Evolutionary conservation across 2,888 invertebrate genomes (phyloP).

Genomic region (Ornithoptera alexandrae): DNA sequence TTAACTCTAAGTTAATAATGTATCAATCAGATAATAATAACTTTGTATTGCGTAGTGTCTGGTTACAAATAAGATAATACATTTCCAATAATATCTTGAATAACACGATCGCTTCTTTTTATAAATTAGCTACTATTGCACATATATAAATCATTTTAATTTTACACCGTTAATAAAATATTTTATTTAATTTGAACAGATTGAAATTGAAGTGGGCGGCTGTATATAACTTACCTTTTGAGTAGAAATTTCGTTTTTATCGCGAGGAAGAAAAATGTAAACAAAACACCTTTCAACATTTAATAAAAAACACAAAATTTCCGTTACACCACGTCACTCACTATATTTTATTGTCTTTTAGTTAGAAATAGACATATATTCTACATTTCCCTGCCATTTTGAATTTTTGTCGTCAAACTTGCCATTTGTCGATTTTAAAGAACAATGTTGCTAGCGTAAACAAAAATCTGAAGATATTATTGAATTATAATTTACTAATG

Average conservation of each 20-base stretch:
- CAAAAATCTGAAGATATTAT: not conserved
- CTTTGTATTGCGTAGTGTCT: constrained; percentile 68
- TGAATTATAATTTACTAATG: too few relatives aligned
- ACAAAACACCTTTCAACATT: constrained; percentile 20
- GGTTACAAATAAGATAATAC: constrained; percentile 56
- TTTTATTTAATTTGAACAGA: constrained; percentile 62
- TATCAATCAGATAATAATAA: constrained; percentile 63
- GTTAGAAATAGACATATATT: constrained; percentile 57
- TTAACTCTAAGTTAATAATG: constrained; percentile 31
- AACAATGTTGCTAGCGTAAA: constrained; percentile 14
- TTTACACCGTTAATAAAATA: constrained; percentile 37
- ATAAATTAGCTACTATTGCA: not conserved
- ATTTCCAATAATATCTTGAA: constrained; percentile 11
- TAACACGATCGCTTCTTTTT: constrained; percentile 5
- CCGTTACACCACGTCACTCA: constrained; percentile 71
- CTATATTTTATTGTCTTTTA: constrained; percentile 48
- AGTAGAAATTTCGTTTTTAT: constrained; percentile 17
- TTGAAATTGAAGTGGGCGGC: constrained; percentile 64
- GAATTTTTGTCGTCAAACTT: constrained; percentile 48
- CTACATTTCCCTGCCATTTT: constrained; percentile 66
- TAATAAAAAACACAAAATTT: constrained; percentile 50
- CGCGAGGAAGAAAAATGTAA: constrained; percentile 4
- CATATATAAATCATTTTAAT: constrained; percentile 4
- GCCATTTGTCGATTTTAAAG: constrained; percentile 34
- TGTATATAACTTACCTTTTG: constrained; percentile 60